phyloP scores from a whole-genome alignment of 2,888 invertebrate species.

The Drosophila putrida region DNA sequence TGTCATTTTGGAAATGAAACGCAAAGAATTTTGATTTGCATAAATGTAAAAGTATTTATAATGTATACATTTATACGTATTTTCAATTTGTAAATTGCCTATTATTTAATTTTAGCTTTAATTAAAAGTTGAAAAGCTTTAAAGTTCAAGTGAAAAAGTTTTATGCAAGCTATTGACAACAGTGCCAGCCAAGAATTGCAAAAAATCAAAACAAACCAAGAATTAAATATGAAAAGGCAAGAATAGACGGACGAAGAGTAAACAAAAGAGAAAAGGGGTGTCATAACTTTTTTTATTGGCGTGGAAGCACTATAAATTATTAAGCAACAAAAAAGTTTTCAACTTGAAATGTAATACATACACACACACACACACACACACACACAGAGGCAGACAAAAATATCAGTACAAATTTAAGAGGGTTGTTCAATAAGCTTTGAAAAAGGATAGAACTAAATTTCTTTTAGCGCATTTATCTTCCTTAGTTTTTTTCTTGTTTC shows the following conservation, averaged over 20 bases:
- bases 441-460: too few species aligned
- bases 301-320: constrained; percentile 58
- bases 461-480: too few species aligned
- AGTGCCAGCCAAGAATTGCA: constrained; percentile 35
- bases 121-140: constrained; percentile 9
- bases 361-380: constrained; percentile 6
- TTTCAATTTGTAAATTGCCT: neutral
- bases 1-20: constrained; percentile 58
- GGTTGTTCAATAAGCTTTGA: too few species aligned
- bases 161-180: constrained; percentile 21
- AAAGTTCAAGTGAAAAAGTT: constrained; percentile 19
- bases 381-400: neutral
- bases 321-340: constrained; percentile 54
- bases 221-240: constrained; percentile 38
- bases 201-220: neutral
- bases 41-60: constrained; percentile 4
- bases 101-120: neutral
- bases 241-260: constrained; percentile 1
- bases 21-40: constrained; percentile 4
- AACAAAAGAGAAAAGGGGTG: constrained; percentile 19
- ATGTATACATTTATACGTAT: neutral
- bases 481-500: too few species aligned
- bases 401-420: constrained; percentile 1
- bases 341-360: constrained; percentile 4
- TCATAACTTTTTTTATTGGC: constrained; percentile 52